These are phyloP conservation scores for Callipepla californica DNA, from an alignment of 2,113 vertebrate species.

Conservation along the genomic window DNA sequence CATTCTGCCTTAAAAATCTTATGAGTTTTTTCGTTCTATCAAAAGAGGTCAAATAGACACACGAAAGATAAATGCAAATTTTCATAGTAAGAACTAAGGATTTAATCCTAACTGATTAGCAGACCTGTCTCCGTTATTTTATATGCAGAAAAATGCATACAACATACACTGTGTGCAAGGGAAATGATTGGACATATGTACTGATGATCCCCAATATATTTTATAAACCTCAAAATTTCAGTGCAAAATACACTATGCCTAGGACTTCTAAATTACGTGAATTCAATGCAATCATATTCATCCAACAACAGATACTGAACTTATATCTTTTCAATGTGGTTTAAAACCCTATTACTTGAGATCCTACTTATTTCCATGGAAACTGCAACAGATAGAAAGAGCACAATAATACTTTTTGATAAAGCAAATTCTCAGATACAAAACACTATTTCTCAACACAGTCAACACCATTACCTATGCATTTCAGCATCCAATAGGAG, in stretches of 20 bases:
- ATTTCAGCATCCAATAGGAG: background rate
- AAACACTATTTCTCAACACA: background rate
- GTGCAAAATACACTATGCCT: background rate
- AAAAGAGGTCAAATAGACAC: background rate
- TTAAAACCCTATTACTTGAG: constrained; percentile 16
- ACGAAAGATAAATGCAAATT: background rate
- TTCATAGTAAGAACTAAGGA: background rate
- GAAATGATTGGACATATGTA: background rate
- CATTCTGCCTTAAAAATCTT: background rate
- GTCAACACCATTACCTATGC: background rate
- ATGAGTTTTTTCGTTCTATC: background rate
- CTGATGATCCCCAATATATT: background rate
- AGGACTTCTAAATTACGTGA: background rate
- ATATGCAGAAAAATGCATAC: background rate
- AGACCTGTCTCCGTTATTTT: background rate
- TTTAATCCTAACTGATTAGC: background rate
- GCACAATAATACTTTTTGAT: too few relatives aligned
- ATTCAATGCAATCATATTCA: background rate
- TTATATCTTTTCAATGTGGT: background rate
- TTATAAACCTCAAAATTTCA: background rate
- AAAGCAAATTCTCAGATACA: background rate
- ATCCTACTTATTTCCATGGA: too few relatives aligned
- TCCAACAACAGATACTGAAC: background rate
- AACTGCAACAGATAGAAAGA: too few relatives aligned
- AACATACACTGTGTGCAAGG: accelerated